These are phyloP conservation scores for Phrynocephalus guinanensis DNA, from an alignment of 2,797 vertebrate species.

Conservation along the genomic window DNA sequence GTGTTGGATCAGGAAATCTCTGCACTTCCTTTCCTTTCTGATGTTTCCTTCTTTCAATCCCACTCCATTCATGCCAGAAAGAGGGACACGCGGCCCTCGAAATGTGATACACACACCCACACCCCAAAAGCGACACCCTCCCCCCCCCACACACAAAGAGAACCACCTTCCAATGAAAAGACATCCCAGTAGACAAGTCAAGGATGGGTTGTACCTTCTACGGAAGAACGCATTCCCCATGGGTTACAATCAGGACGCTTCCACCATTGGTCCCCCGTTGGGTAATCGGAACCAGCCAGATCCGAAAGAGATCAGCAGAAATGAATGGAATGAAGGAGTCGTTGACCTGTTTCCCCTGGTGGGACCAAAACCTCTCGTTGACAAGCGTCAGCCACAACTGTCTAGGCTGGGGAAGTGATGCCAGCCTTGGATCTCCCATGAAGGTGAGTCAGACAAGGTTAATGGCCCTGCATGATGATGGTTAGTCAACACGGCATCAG, in stretches of 20 bases:
- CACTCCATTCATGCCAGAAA: too few relatives aligned
- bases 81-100: background rate
- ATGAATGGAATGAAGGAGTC: background rate
- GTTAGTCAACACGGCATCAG: background rate
- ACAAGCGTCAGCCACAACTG: background rate
- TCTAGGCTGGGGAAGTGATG: background rate
- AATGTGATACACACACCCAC: background rate
- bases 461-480: background rate
- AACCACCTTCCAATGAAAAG: background rate
- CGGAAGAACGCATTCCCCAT: slow-evolving; percentile 36
- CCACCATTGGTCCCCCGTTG: background rate
- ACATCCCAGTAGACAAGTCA: background rate
- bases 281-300: background rate
- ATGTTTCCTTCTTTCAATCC: too few relatives aligned
- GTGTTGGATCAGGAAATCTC: too few relatives aligned
- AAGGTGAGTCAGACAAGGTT: slow-evolving; percentile 7
- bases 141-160: too few relatives aligned
- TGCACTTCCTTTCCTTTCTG: too few relatives aligned
- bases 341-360: background rate
- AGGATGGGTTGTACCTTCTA: background rate
- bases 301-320: background rate
- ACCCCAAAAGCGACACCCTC: background rate
- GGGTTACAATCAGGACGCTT: background rate
- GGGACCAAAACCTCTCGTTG: background rate
- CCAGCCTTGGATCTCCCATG: background rate